These are phyloP conservation scores for Nibea coibor DNA, from an alignment of 2,113 vertebrate species.

Conservation along the genomic window DNA sequence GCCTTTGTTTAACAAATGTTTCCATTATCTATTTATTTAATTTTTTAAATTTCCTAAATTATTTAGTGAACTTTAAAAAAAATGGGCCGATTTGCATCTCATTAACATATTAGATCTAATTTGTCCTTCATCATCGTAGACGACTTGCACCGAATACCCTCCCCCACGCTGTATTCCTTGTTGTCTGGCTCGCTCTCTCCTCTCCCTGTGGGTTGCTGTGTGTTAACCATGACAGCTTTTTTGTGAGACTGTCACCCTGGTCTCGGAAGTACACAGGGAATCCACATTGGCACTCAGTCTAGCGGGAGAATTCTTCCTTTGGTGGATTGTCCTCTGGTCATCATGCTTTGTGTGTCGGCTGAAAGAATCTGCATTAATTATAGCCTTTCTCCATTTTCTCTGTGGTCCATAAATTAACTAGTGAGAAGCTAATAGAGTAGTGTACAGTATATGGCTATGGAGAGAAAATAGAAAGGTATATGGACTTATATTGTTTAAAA, in stretches of 20 bases:
- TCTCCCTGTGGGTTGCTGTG: conserved; percentile 70
- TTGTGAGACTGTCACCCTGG: conserved; percentile 79
- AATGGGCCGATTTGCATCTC: conserved; percentile 35
- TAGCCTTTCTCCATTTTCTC: conserved; percentile 64
- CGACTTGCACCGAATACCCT: conserved; percentile 42
- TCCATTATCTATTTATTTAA: no score
- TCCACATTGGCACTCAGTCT: conserved; percentile 81
- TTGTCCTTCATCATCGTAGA: conserved; percentile 59
- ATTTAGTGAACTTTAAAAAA: conserved; percentile 12
- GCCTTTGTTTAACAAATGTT: not conserved
- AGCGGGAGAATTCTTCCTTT: conserved; percentile 79
- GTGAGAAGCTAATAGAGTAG: conserved; percentile 58
- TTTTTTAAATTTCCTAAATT: not conserved
- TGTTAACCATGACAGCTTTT: conserved; percentile 82
- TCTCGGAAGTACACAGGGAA: conserved; percentile 79
- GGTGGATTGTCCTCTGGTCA: conserved; percentile 73
- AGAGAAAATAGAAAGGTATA: not conserved
- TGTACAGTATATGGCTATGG: conserved; percentile 4
- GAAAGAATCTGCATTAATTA: conserved; percentile 85
- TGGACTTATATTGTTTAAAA: not conserved
- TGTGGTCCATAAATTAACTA: conserved; percentile 69
- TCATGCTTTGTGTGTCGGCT: conserved; percentile 77
- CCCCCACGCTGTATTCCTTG: conserved; percentile 57
- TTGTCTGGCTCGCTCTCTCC: conserved; percentile 50
- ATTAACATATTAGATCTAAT: conserved; percentile 50